Percentiles rank a stretch among this genome's conserved stretches.
Conservation (phyloP, 2,888 invertebrate species). For the Dicycla oo region DNA sequence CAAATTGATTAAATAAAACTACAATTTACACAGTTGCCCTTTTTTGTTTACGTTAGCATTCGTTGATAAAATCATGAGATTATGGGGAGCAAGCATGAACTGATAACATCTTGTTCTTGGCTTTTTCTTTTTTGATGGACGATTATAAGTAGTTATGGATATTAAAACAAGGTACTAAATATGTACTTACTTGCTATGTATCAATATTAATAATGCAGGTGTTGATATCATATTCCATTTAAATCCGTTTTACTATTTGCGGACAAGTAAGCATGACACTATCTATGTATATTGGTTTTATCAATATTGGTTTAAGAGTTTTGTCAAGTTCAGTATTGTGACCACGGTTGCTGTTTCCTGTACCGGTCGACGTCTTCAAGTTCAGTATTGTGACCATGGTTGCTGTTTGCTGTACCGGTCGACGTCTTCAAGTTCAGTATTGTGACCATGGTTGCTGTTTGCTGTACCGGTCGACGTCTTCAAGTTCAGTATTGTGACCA, state of each 20-base stretch:
- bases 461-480: too few relatives aligned
- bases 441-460: too few relatives aligned
- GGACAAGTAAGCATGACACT: neutral
- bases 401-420: too few relatives aligned
- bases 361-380: too few relatives aligned
- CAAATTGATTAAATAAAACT: slow-evolving; percentile 66
- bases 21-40: slow-evolving; percentile 46
- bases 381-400: too few relatives aligned
- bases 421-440: too few relatives aligned
- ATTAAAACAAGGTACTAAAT: slow-evolving; percentile 25
- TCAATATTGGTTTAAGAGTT: neutral
- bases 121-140: neutral
- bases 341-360: too few relatives aligned
- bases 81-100: slow-evolving; percentile 22
- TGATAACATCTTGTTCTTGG: slow-evolving; percentile 35
- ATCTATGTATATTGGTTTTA: too few relatives aligned
- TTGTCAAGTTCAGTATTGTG: too few relatives aligned
- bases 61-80: slow-evolving; percentile 49
- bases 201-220: neutral
- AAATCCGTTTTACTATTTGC: neutral
- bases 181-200: neutral
- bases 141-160: neutral
- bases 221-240: neutral
- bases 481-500: too few relatives aligned
- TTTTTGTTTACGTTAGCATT: slow-evolving; percentile 45